Evolutionary conservation across 2,113 vertebrate genomes (phyloP), one percentile per base, ranked within the genome.

Genomic region (Pterocles burchelli): DNA sequence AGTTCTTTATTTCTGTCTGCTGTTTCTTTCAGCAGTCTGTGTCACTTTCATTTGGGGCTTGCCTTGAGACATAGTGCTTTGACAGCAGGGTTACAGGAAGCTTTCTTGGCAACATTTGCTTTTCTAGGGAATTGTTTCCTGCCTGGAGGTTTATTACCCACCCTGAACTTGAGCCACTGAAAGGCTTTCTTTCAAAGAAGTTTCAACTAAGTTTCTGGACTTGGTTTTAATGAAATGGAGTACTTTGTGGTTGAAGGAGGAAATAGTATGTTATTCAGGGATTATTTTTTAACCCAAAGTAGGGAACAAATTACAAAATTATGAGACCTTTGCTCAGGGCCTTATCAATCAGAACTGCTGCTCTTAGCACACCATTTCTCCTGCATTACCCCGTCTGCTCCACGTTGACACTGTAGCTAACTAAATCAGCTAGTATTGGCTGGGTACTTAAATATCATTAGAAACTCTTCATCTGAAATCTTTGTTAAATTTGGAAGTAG

Each of bases 401-500:
- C 61, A 17, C 1, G 2, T 28, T 84, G 83, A 59, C 16, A 25
- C 33, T 65, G 36, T 65, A 41, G 78, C 93, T 91, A 81, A 36
- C 41, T 85, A 67, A 88, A 90, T 91, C 83, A 90, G n/a, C 51
- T 79, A 11, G 33, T 67, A 41, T 75, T 86, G 95, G 66, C 73
- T 63, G 49, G 59, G 38, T 80, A 59, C 20, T 84, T 90, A 46
- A 74, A 78, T 75, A 31, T 68, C 65, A 90, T 93, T 81, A 87
- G 88, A 88, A 88, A 66, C 36, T 57, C n/a, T 55, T 75, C 49
- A 83, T 33, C 72, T 75, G 61, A 90, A 88, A 78, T 81, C 59
- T 86, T 85, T 83, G 33, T 65, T 88, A 26, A 76, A 86, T 48
- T 65, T 92, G 65, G 75, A 94, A 93, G 78, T 54, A 88, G 59